These are phyloP conservation scores for Pocillopora grandis DNA, from an alignment of 92 coral and sea anemone species.

Conservation along the genomic window DNA sequence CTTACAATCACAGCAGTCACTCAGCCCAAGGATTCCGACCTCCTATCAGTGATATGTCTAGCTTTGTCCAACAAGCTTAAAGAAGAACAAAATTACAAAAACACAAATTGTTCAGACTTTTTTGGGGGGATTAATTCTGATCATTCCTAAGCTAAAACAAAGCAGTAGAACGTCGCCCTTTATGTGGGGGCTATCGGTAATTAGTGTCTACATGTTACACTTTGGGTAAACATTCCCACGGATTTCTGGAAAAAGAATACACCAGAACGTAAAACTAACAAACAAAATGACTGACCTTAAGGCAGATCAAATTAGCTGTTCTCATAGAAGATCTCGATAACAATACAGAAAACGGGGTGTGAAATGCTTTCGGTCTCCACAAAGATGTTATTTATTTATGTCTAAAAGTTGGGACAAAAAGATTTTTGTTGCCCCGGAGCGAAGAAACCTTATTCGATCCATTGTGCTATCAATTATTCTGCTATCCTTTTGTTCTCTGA, in stretches of 20 bases:
- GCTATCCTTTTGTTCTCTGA: not conserved
- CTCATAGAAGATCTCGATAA: not conserved
- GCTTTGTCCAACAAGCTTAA: not conserved
- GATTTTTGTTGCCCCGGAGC: slow-evolving; percentile 1
- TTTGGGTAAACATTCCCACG: slow-evolving; percentile 11
- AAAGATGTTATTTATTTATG: not conserved
- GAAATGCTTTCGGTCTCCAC: slow-evolving; percentile 10
- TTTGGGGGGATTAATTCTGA: slow-evolving; percentile 4
- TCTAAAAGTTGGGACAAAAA: not conserved
- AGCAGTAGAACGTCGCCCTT: not conserved
- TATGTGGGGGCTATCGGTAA: slow-evolving; percentile 6
- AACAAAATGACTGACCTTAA: not conserved
- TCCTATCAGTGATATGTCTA: not conserved
- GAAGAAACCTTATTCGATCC: not conserved
- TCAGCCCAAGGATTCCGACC: not conserved
- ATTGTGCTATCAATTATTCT: slow-evolving; percentile 14
- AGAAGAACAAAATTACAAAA: not conserved
- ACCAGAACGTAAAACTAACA: slow-evolving; percentile 12
- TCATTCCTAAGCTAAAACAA: not conserved
- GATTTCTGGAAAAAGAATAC: slow-evolving; percentile 25
- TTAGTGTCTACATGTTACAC: not conserved
- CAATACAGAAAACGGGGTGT: slow-evolving; percentile 15
- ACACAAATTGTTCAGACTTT: not conserved
- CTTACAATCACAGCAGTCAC: not conserved
- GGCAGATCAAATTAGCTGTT: not conserved